These are phyloP conservation scores for Ramphastos sulfuratus DNA, from an alignment of 2,113 vertebrate genomes.

Conservation along the genomic window DNA sequence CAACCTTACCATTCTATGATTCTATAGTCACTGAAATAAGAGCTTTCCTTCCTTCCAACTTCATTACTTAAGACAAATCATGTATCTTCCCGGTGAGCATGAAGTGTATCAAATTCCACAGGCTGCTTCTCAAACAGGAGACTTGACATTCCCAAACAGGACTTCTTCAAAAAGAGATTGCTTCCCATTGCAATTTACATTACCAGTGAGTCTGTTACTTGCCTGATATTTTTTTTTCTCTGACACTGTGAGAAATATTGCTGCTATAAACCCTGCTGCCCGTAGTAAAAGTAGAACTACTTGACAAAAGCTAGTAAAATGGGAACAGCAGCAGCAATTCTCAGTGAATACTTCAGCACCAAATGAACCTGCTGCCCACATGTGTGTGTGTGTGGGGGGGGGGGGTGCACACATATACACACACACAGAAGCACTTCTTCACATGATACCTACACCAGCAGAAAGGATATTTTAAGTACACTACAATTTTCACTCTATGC, in stretches of 20 bases:
- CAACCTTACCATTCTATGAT: too few species aligned
- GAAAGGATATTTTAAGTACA: neutral
- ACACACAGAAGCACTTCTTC: neutral
- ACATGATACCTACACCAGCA: neutral
- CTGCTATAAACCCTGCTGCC: slow-evolving; percentile 73
- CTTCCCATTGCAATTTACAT: slow-evolving; percentile 59
- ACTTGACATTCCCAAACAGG: slow-evolving; percentile 39
- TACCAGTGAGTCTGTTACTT: slow-evolving; percentile 71
- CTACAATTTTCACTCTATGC: neutral
- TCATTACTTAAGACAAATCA: slow-evolving; percentile 62
- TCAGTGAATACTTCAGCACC: slow-evolving; percentile 64
- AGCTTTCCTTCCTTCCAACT: neutral
- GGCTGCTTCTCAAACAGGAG: slow-evolving; percentile 29
- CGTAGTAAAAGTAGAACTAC: slow-evolving; percentile 74
- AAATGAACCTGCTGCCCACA: slow-evolving; percentile 12
- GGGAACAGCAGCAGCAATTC: slow-evolving; percentile 59
- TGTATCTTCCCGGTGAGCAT: slow-evolving; percentile 54
- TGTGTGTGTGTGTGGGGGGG: accelerated
- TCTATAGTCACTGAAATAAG: slow-evolving; percentile 33
- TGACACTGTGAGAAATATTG: slow-evolving; percentile 72
- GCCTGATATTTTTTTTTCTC: slow-evolving; percentile 71
- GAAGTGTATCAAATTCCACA: slow-evolving; percentile 31
- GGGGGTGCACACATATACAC: too few species aligned
- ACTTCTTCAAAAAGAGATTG: slow-evolving; percentile 49
- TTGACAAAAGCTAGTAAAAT: slow-evolving; percentile 77